These are phyloP conservation scores for honey bee (Apis mellifera) DNA, from an alignment of 1,140 invertebrate species.

Conservation along the genomic window DNA sequence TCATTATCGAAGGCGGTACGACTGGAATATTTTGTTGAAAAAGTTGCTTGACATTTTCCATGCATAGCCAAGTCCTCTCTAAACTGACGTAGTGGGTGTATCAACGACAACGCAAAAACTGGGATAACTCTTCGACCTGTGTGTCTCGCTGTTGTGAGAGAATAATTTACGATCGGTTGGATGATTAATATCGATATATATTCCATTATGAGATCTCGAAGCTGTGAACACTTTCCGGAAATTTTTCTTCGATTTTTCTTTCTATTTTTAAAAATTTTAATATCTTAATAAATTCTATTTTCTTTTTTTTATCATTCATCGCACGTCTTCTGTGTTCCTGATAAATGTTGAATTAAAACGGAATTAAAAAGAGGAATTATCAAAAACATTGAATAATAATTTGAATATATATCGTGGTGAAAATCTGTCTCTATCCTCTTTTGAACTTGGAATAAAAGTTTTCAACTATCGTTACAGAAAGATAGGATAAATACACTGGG, in stretches of 20 bases:
- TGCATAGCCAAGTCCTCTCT: not conserved
- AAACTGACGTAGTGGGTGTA: not conserved
- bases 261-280: too few relatives aligned
- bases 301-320: too few relatives aligned
- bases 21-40: conserved; percentile 10
- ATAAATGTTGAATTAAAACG: too few relatives aligned
- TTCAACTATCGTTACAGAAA: not conserved
- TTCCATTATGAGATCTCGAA: not conserved
- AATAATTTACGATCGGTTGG: conserved; percentile 6
- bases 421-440: too few relatives aligned
- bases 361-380: too few relatives aligned
- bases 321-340: too few relatives aligned
- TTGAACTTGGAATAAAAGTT: too few relatives aligned
- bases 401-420: too few relatives aligned
- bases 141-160: not conserved
- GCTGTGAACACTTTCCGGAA: not conserved
- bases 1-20: conserved; percentile 10
- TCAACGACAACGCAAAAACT: not conserved
- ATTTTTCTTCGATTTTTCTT: not conserved
- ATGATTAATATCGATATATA: not conserved
- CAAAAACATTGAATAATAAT: too few relatives aligned
- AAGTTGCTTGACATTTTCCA: conserved; percentile 25
- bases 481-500: not conserved
- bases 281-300: too few relatives aligned
- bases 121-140: not conserved